Base-by-base conservation (phyloP, 2,888 invertebrate genomes). In the Dryobota labecula region DNA sequence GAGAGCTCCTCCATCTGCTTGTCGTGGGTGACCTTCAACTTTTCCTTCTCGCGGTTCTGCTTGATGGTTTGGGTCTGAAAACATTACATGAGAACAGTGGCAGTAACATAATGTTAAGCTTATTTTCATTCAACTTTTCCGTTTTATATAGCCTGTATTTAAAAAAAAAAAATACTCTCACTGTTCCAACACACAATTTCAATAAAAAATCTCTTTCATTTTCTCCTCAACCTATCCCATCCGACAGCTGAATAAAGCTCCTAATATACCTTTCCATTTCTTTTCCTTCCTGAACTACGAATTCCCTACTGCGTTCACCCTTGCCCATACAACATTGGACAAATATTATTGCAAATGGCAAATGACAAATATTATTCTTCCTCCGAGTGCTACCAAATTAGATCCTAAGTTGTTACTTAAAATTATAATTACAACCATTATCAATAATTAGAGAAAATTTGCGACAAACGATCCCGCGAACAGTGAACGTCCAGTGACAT, bases 21-120 rank as follows among this genome's bases (percentile, higher is more conserved):
- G 88, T 98, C 98, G 90, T 99, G 99, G 54, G 98, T 97, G 68
- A 98, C 97, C 91, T 98, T 98, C 82, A 99, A 96, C 92, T 99
- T 98, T 83, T 99, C 99, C 92, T 98, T 98, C 91, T 99, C 99
- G 82, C 99, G 98, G 73, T 97, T 97, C 89, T 99, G 99, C 89
- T 99, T 98, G 90, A 99, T 98, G 70, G 98, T 97, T 66, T 98
- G 98, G 78, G 97, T 97, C 96, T 97, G 92, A 4, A 93, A 91
- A 75, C 57, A 57, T n/a, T 15, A n/a, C 13, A 36, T 20, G 13
- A 36, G 3, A 24, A 33, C 5, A 45, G n/a, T 33, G 24, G 47
- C 20, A 73, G 47, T 20, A 33, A 7, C 11, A 51, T 0, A 41
- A 6, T 20, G 2, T 43, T 5, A 5, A 61, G 0, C n/a, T 36